Evolutionary conservation across 2,113 vertebrate species (phyloP).

Genomic region (Chaetura pelagica): DNA sequence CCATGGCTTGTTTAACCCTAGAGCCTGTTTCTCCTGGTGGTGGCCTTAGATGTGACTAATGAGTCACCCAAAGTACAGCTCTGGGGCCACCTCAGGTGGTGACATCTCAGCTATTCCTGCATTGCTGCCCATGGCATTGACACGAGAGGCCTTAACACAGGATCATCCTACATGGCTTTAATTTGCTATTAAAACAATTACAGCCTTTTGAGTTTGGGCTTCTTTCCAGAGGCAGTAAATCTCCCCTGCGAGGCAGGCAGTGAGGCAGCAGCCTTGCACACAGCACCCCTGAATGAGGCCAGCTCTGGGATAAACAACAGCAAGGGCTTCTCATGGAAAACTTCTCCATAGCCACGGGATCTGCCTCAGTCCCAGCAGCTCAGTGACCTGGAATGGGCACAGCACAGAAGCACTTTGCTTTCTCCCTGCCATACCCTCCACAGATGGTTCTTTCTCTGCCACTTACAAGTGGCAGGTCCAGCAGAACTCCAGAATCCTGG

Average conservation of each 20-base stretch:
- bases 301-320: not conserved
- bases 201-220: constrained; percentile 22
- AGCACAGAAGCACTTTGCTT: not conserved
- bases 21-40: not conserved
- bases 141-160: not conserved
- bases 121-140: not conserved
- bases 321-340: not conserved
- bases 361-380: not conserved
- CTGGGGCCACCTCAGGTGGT: not conserved
- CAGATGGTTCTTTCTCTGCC: not conserved
- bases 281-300: not conserved
- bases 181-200: constrained; percentile 45
- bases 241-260: not conserved
- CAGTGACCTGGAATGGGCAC: not conserved
- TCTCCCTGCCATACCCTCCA: not conserved
- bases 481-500: not conserved
- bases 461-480: not conserved
- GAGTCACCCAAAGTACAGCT: not conserved
- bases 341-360: not conserved
- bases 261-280: not conserved
- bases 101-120: not conserved
- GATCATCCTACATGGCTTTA: constrained; percentile 6
- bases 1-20: not conserved
- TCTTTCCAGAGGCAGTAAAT: constrained; percentile 29
- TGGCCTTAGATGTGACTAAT: not conserved